Conservation (phyloP, 2,113 vertebrate genomes). For the Hypomesus transpacificus region DNA sequence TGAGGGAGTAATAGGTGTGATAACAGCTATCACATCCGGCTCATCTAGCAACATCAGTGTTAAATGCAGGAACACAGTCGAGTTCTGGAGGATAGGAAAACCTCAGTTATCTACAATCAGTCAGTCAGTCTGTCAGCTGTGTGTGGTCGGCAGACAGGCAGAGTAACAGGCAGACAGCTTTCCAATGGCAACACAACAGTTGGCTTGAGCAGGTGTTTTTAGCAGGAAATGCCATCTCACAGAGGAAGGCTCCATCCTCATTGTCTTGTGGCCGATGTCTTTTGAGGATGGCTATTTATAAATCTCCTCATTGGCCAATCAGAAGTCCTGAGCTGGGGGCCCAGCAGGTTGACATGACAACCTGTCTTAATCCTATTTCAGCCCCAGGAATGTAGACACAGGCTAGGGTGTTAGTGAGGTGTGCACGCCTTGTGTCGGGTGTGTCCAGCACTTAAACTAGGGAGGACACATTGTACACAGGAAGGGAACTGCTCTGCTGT, state of each 20-base stretch:
- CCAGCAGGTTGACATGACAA: not conserved
- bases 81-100: not conserved
- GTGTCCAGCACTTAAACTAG: too few species aligned
- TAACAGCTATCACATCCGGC: not conserved
- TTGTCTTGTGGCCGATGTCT: not conserved
- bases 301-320: not conserved
- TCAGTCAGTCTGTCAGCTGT: not conserved
- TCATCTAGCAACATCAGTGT: not conserved
- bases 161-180: not conserved
- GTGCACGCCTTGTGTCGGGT: too few species aligned
- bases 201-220: not conserved
- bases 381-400: not conserved
- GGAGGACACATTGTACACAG: not conserved
- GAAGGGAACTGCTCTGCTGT: too few species aligned
- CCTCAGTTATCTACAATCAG: too few species aligned
- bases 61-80: not conserved
- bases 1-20: not conserved
- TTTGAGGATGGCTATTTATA: not conserved
- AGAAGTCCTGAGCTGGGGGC: not conserved
- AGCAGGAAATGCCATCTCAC: not conserved
- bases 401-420: not conserved
- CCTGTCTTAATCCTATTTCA: not conserved
- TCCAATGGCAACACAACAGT: too few species aligned
- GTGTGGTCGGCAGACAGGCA: not conserved
- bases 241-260: not conserved